A percentile compares a stretch with the other conserved stretches of the same genome.
phyloP scores from a whole-genome alignment of 2,113 vertebrate genomes.

The Siphamia tubifer region DNA sequence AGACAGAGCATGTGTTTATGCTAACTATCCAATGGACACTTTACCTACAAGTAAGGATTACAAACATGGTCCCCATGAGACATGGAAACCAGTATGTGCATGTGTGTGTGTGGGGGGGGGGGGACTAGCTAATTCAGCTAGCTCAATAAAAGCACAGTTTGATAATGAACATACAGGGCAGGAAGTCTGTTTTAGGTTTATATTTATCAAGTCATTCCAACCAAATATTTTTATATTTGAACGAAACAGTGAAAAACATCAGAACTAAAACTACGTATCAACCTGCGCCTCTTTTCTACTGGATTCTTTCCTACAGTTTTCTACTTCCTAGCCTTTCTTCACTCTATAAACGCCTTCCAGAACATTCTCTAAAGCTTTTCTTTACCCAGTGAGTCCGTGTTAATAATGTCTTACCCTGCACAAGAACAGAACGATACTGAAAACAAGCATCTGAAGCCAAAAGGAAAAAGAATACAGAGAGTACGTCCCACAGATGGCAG shows the following conservation, averaged over 20 bases:
- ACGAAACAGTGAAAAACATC: neutral
- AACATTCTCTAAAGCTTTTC: slow-evolving; percentile 2
- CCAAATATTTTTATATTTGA: neutral
- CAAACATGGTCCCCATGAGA: too few species aligned
- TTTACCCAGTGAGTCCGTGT: slow-evolving; percentile 17
- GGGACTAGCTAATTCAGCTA: slow-evolving; percentile 17
- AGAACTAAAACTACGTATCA: neutral
- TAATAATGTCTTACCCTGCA: slow-evolving; percentile 19
- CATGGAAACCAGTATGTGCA: too few species aligned
- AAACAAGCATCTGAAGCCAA: too few species aligned
- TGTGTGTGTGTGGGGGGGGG: too few species aligned
- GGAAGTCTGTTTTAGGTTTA: neutral
- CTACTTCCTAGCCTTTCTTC: neutral
- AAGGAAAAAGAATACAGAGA: slow-evolving; percentile 7
- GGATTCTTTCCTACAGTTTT: neutral
- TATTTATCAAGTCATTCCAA: neutral
- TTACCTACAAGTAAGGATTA: too few species aligned
- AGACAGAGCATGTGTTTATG: too few species aligned
- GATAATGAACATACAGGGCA: neutral
- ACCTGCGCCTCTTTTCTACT: neutral
- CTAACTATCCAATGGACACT: too few species aligned
- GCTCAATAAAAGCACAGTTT: slow-evolving; percentile 2
- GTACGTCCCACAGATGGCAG: slow-evolving; percentile 39
- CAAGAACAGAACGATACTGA: too few species aligned
- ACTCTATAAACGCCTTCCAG: neutral